A percentile compares a stretch with the other conserved stretches of the same genome.
Evolutionary conservation across 2,797 vertebrate species (phyloP).

Genomic region (Pangasius macronema): DNA sequence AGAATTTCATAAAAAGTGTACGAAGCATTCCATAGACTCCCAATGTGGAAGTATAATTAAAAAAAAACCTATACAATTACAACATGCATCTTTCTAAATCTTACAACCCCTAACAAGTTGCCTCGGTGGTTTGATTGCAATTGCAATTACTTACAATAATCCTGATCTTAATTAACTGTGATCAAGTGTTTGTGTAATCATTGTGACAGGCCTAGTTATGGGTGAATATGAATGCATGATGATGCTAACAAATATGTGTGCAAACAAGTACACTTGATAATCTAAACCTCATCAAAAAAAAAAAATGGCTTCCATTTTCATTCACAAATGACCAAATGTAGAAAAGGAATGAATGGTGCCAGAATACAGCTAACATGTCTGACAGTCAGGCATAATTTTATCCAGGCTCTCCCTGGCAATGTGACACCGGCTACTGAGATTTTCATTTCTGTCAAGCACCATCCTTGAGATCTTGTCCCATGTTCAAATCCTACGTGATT

Average conservation of each 20-base stretch:
- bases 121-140: background rate
- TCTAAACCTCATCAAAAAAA: background rate
- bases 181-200: background rate
- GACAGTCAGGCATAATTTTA: background rate
- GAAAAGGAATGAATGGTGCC: constrained; percentile 8
- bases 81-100: background rate
- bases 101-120: background rate
- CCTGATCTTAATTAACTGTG: background rate
- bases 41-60: background rate
- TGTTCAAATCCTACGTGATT: constrained; percentile 36
- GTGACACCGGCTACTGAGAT: constrained; percentile 24
- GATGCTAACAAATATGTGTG: background rate
- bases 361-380: constrained; percentile 1
- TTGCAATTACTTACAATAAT: background rate
- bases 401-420: background rate
- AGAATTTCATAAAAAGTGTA: background rate
- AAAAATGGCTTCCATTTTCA: background rate
- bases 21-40: background rate
- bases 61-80: background rate
- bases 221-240: background rate
- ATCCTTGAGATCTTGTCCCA: constrained; percentile 41
- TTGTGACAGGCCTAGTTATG: background rate
- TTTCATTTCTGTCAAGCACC: constrained; percentile 44
- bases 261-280: background rate
- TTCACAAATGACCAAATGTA: background rate